Percentiles rank a stretch among this genome's conserved stretches.
Evolutionary conservation across 2,888 invertebrate species (phyloP).

Genomic region (Fissipunctia ypsillon): DNA sequence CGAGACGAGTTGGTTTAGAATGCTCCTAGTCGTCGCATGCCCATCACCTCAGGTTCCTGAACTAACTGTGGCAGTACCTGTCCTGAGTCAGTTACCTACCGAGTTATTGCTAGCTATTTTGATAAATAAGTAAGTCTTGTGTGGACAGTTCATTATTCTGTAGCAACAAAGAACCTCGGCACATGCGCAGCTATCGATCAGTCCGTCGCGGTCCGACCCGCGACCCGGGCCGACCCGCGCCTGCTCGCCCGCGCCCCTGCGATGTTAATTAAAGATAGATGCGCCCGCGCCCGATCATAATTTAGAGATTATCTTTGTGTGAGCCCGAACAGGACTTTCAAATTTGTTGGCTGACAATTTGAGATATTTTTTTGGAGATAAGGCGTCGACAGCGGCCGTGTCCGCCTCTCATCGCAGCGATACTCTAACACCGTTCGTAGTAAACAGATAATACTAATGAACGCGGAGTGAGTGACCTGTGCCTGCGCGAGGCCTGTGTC

Average conservation of each 20-base stretch:
- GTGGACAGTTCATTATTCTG: neutral
- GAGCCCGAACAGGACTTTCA: conserved; percentile 76
- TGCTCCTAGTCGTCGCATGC: conserved; percentile 68
- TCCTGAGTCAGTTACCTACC: neutral
- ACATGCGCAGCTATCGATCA: conserved; percentile 72
- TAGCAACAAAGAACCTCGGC: neutral
- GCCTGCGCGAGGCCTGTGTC: neutral
- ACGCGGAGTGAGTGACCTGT: conserved; percentile 54
- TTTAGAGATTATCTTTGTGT: conserved; percentile 72
- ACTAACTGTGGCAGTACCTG: neutral
- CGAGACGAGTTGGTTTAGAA: conserved; percentile 22
- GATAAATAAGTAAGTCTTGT: conserved; percentile 2
- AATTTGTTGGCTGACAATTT: conserved; percentile 79
- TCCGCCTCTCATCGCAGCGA: conserved; percentile 33
- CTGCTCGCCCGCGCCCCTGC: conserved; percentile 38
- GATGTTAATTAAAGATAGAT: conserved; percentile 85
- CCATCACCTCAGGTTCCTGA: neutral
- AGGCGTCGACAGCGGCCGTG: conserved; percentile 57
- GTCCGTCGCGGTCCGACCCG: conserved; percentile 30
- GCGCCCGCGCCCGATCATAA: conserved; percentile 71
- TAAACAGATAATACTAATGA: conserved; percentile 34
- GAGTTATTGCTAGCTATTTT: neutral
- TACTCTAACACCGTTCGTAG: conserved; percentile 28
- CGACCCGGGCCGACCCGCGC: conserved; percentile 16
- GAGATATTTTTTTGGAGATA: conserved; percentile 78